These are phyloP conservation scores for Chromoteleia sp. DNA, from an alignment of 2,888 invertebrate genomes.

Conservation along the genomic window DNA sequence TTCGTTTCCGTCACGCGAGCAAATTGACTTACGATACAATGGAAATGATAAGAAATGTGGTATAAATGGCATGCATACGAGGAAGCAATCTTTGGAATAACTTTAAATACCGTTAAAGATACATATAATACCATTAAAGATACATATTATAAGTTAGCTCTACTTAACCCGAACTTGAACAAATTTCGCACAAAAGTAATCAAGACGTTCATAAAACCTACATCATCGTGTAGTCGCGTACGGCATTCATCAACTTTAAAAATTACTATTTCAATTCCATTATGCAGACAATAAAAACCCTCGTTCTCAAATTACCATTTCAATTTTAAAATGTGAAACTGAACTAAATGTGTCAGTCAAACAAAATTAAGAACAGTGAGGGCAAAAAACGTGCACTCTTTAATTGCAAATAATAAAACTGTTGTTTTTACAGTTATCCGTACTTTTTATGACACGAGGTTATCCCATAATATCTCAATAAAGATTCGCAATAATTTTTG, in stretches of 20 bases:
- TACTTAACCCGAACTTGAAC: constrained; percentile 35
- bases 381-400: constrained; percentile 12
- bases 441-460: constrained; percentile 20
- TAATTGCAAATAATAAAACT: constrained; percentile 38
- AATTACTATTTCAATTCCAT: constrained; percentile 22
- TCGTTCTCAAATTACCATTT: constrained; percentile 6
- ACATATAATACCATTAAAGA: constrained; percentile 30
- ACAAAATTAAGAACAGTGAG: not conserved
- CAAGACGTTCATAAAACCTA: constrained; percentile 40
- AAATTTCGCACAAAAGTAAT: constrained; percentile 42
- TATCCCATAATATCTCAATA: constrained; percentile 38
- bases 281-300: constrained; percentile 16
- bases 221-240: constrained; percentile 29
- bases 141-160: constrained; percentile 39
- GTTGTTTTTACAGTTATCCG: constrained; percentile 37
- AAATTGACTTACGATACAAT: constrained; percentile 75
- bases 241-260: constrained; percentile 24
- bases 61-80: constrained; percentile 72
- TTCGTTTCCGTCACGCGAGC: constrained; percentile 77
- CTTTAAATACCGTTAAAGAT: constrained; percentile 49
- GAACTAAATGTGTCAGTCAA: constrained; percentile 11
- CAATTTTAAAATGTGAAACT: constrained; percentile 8
- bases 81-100: constrained; percentile 54
- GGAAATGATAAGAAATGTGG: constrained; percentile 75
- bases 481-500: constrained; percentile 55